Evolutionary conservation across 2,113 vertebrate genomes (phyloP).

Genomic region (Ictalurus punctatus): DNA sequence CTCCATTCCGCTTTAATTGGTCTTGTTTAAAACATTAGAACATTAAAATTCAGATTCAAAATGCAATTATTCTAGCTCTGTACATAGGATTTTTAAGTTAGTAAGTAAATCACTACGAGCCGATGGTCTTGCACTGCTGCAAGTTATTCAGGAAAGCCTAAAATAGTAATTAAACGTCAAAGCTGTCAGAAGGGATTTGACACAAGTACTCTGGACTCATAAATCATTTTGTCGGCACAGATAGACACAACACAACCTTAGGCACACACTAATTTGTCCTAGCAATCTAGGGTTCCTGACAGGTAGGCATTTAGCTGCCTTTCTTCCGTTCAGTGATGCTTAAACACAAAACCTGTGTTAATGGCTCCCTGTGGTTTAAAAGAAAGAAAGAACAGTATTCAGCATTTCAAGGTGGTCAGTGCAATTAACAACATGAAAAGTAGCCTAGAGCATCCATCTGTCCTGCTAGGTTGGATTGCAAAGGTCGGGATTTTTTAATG

Average conservation of each 20-base stretch:
- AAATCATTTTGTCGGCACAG: background rate
- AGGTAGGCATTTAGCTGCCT: slow-evolving; percentile 3
- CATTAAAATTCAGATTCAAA: background rate
- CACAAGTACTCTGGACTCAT: background rate
- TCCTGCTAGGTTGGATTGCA: background rate
- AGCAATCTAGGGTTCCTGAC: background rate
- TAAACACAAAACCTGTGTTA: background rate
- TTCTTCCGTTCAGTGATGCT: background rate
- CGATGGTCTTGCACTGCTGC: background rate
- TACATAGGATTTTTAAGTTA: background rate
- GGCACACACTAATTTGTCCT: background rate
- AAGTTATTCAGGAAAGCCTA: background rate
- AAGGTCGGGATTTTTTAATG: background rate
- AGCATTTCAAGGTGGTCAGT: background rate
- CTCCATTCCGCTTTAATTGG: background rate
- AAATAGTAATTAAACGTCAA: background rate
- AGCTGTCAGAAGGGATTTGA: background rate
- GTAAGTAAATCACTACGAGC: background rate
- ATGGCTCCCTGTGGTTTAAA: background rate
- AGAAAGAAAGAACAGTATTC: background rate
- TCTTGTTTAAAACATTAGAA: background rate
- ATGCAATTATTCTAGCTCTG: background rate
- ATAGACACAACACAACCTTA: background rate
- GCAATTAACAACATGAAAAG: background rate
- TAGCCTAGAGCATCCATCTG: background rate